Conservation (phyloP, 2,888 invertebrate species). For the Synergus umbraculus region DNA sequence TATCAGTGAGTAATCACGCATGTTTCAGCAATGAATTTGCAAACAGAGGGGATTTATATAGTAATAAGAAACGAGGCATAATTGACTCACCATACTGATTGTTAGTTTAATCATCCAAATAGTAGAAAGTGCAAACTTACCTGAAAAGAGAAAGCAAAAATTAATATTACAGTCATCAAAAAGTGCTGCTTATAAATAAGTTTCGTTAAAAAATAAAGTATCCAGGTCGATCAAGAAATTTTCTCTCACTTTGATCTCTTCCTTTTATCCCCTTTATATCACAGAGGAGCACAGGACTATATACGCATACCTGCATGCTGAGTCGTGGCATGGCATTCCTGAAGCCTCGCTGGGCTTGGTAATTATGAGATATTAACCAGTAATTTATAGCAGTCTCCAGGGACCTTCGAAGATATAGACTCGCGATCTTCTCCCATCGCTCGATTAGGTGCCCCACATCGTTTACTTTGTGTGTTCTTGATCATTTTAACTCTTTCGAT, state of each 20-base stretch:
- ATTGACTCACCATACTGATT: slow-evolving; percentile 15
- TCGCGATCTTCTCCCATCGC: slow-evolving; percentile 46
- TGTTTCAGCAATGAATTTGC: background rate
- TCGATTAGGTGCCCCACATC: slow-evolving; percentile 37
- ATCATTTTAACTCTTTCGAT: slow-evolving; percentile 31
- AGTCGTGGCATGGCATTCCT: slow-evolving; percentile 65
- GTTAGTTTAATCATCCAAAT: background rate
- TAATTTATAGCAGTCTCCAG: slow-evolving; percentile 71
- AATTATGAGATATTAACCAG: slow-evolving; percentile 74
- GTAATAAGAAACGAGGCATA: slow-evolving; percentile 18
- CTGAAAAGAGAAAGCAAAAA: background rate
- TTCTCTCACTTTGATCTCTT: slow-evolving; percentile 40
- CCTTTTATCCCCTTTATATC: slow-evolving; percentile 42
- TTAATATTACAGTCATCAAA: background rate
- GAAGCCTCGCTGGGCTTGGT: slow-evolving; percentile 65
- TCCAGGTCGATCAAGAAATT: slow-evolving; percentile 24
- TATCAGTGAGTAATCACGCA: slow-evolving; percentile 8
- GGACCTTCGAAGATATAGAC: slow-evolving; percentile 59
- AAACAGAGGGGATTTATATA: background rate
- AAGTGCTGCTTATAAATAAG: background rate
- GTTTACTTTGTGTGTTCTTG: slow-evolving; percentile 38
- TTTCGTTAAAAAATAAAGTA: slow-evolving; percentile 19
- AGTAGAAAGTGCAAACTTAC: background rate
- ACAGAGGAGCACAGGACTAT: slow-evolving; percentile 42
- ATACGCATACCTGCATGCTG: slow-evolving; percentile 66